A percentile compares a stretch with the other conserved stretches of the same genome.
These are phyloP conservation scores for Nansenia antarctica DNA, from an alignment of 2,113 vertebrate genomes.

Conservation along the genomic window DNA sequence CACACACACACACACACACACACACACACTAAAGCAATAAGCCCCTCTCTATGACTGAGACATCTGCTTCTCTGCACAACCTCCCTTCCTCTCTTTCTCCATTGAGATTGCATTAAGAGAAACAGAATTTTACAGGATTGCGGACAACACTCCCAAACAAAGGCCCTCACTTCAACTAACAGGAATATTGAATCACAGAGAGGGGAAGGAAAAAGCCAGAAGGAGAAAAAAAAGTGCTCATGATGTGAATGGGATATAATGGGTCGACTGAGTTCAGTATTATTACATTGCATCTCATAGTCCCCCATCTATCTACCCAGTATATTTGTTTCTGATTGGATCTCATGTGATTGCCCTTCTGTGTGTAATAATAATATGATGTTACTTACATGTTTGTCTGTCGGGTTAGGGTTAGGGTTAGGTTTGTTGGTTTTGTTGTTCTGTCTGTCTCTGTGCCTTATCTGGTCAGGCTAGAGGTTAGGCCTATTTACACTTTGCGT, in stretches of 20 bases:
- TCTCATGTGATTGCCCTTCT: not conserved
- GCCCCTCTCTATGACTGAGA: constrained; percentile 33
- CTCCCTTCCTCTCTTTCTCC: constrained; percentile 29
- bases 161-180: constrained; percentile 48
- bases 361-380: not conserved
- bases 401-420: not conserved
- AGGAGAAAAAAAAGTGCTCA: constrained; percentile 34
- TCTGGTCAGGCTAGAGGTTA: not conserved
- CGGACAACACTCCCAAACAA: constrained; percentile 45
- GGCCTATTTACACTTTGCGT: too few species aligned
- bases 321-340: too few species aligned
- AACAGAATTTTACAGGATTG: constrained; percentile 71
- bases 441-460: not conserved
- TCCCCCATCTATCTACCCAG: not conserved
- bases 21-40: constrained; percentile 31
- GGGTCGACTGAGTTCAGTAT: constrained; percentile 31
- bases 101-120: constrained; percentile 61
- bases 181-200: constrained; percentile 59
- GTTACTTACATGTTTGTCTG: not conserved
- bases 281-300: constrained; percentile 7
- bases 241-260: constrained; percentile 36
- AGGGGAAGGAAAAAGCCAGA: constrained; percentile 23
- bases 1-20: constrained; percentile 9
- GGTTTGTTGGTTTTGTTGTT: not conserved
- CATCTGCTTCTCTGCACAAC: constrained; percentile 39